A percentile compares a stretch with the other conserved stretches of the same genome.
phyloP scores from a whole-genome alignment of 1,140 invertebrate genomes.

The Bombus superbus region DNA sequence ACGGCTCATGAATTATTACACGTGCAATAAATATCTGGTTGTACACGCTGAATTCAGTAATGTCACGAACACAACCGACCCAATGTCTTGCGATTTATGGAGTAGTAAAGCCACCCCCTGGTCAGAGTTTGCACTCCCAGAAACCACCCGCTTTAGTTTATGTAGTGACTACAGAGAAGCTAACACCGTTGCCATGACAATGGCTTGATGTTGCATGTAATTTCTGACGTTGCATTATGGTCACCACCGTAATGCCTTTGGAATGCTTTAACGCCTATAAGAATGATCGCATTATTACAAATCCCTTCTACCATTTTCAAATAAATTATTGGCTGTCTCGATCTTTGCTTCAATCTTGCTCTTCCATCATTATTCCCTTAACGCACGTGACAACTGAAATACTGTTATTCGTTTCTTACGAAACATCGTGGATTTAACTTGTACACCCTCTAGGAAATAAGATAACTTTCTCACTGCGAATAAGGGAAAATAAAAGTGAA shows the following conservation, averaged over 20 bases:
- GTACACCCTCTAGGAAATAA: no score
- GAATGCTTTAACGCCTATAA: background rate
- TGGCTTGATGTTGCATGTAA: constrained; percentile 3
- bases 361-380: background rate
- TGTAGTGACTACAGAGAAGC: constrained; percentile 5
- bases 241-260: no score
- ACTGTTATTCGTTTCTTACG: no score
- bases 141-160: constrained; percentile 40
- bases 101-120: constrained; percentile 42
- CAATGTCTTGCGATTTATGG: constrained; percentile 53
- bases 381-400: no score
- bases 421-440: no score
- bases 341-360: background rate
- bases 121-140: constrained; percentile 18
- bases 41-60: constrained; percentile 29
- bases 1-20: constrained; percentile 2
- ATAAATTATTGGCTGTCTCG: background rate
- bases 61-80: constrained; percentile 24
- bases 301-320: background rate
- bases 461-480: no score
- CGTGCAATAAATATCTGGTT: constrained; percentile 33
- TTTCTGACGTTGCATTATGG: constrained; percentile 12
- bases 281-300: background rate
- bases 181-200: constrained; percentile 4
- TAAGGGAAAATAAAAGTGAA: no score